Evolutionary conservation across 2,113 vertebrate species (phyloP), one percentile per base, ranked within the genome.

Genomic region (Gasterosteus aculeatus): DNA sequence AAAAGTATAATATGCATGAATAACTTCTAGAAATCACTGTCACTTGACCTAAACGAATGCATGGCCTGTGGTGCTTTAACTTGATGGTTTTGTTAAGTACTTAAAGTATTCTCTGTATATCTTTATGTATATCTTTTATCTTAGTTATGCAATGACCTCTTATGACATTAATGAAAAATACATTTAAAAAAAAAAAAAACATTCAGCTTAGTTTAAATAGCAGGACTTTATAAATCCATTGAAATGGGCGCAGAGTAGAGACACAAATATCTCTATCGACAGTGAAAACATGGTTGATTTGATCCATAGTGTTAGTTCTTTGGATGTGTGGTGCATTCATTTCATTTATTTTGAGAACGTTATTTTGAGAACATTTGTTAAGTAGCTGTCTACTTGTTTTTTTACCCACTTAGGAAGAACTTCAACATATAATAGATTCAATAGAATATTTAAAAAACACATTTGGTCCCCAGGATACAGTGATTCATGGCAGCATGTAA

Each of bases 1-100:
- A n/a, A n/a, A n/a, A n/a, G 9, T 1, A 19, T 31, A 29, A 4
- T 7, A 29, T 44, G 16, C 53, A 68, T 16, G 35, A 29, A 14
- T 39, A 11, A 39, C 51, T 57, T 62, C 31, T 31, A n/a, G 31
- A 67, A 56, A 54, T 63, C 44, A 35, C 31, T 42, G 22, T 69
- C n/a, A 38, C 44, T 41, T 22, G 19, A 56, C 19, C 14, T 41
- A 5, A n/a, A 22, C 46, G 31, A 63, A 31, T 33, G 35, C 10
- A 42, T 10, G 18, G 8, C 11, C 44, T 41, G 14, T 10, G 41
- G 2, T 65, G 29, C 16, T 31, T 19, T 33, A 16, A 10, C 26
- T 16, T 35, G 63, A 19, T 16, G 39, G 44, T 65, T 65, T 33
- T 66, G 29, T 65, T 29, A 31, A 10, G 12, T 18, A 29, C 15